Evolutionary conservation across 2,888 invertebrate genomes (phyloP).

Genomic region (Amphipyra tragopoginis): DNA sequence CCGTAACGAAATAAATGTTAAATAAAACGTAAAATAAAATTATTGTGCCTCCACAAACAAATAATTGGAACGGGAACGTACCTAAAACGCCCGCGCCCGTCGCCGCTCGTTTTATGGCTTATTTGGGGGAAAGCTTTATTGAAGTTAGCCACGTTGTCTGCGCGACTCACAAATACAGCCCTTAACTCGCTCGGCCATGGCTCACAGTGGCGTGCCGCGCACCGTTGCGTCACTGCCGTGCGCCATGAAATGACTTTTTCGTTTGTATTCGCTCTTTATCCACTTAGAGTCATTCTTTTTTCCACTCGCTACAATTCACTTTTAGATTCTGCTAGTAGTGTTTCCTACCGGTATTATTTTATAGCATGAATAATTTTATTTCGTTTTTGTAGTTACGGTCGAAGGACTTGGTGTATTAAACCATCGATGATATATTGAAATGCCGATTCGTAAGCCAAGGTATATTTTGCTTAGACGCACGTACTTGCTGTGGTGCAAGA

Average conservation of each 20-base stretch:
- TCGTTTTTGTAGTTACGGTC: conserved; percentile 56
- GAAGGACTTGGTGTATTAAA: conserved; percentile 52
- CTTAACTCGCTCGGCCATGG: conserved; percentile 70
- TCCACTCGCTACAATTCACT: conserved; percentile 89
- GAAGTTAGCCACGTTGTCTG: conserved; percentile 85
- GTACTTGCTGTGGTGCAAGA: conserved; percentile 26
- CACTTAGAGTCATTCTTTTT: conserved; percentile 89
- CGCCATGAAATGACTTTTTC: conserved; percentile 89
- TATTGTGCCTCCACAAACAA: conserved; percentile 89
- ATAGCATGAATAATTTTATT: conserved; percentile 64
- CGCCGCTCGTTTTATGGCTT: conserved; percentile 89
- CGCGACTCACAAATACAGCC: conserved; percentile 73
- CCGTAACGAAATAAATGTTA: conserved; percentile 90
- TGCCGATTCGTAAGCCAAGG: conserved; percentile 11
- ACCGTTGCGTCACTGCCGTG: conserved; percentile 80
- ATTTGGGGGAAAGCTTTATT: conserved; percentile 90
- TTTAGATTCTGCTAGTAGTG: conserved; percentile 84
- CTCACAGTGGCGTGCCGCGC: conserved; percentile 64
- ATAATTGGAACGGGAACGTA: conserved; percentile 88
- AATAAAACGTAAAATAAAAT: conserved; percentile 90
- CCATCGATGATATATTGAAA: conserved; percentile 51
- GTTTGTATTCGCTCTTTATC: conserved; percentile 89
- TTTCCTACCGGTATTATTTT: conserved; percentile 79
- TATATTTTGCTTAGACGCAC: conserved; percentile 43
- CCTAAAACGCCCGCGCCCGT: conserved; percentile 83